Evolutionary conservation across 2,888 invertebrate genomes (phyloP).

Genomic region (Meliscaeva auricollis): DNA sequence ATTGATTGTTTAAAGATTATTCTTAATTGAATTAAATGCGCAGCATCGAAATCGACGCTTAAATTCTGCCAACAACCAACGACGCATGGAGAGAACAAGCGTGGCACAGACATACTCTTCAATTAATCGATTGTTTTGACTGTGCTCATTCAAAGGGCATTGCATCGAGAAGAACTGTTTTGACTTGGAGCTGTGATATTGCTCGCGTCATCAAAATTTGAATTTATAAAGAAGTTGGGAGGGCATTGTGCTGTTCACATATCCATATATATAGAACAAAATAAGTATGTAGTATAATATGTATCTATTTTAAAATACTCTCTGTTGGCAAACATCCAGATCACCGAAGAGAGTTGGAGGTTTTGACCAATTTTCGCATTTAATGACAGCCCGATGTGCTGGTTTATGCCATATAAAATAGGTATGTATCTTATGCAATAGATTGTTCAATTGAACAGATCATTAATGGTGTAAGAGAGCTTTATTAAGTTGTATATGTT

Average conservation of each 20-base stretch:
- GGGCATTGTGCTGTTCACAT: conserved; percentile 70
- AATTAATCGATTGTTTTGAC: conserved; percentile 50
- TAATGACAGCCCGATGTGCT: conserved; percentile 46
- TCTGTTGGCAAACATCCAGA: conserved; percentile 64
- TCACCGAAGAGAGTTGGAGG: conserved; percentile 37
- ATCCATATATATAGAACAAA: conserved; percentile 51
- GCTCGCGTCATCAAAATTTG: conserved; percentile 62
- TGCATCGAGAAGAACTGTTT: conserved; percentile 44
- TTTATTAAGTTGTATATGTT: conserved; percentile 13
- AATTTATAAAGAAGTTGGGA: conserved; percentile 63
- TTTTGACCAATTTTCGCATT: conserved; percentile 69
- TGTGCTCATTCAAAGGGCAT: conserved; percentile 61
- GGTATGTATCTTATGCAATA: conserved; percentile 59
- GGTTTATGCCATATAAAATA: conserved; percentile 10
- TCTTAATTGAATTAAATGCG: conserved; percentile 67
- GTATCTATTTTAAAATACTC: conserved; percentile 67
- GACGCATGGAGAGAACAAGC: conserved; percentile 11
- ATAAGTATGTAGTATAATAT: neutral
- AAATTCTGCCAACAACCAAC: conserved; percentile 38
- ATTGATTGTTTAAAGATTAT: conserved; percentile 57
- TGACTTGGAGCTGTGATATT: conserved; percentile 36
- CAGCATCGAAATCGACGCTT: conserved; percentile 57
- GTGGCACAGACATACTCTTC: conserved; percentile 49
- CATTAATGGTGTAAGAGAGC: neutral
- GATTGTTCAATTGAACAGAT: conserved; percentile 52